These are phyloP conservation scores for Odontophorus gujanensis DNA, from an alignment of 2,113 vertebrate species.

Conservation along the genomic window DNA sequence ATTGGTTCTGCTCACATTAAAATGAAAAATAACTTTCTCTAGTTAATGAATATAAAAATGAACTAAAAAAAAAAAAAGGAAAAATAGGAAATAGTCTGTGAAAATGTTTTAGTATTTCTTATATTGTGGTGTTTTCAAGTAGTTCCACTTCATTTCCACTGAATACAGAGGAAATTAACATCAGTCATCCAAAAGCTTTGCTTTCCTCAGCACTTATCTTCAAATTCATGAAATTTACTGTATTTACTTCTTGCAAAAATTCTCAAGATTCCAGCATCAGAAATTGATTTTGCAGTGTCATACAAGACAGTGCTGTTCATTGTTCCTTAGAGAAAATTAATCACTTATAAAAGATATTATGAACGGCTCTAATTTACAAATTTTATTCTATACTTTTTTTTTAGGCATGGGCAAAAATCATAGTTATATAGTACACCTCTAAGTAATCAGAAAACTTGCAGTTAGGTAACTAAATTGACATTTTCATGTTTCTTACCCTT, in stretches of 20 bases:
- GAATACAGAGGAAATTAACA: not conserved
- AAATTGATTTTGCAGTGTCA: not conserved
- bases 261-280: not conserved
- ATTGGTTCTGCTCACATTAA: not conserved
- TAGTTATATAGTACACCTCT: not conserved
- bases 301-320: not conserved
- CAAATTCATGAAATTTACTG: not conserved
- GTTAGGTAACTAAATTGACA: not conserved
- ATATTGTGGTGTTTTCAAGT: not conserved
- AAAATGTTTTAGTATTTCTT: not conserved
- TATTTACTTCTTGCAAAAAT: not conserved
- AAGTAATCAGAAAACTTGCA: not conserved
- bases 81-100: not conserved
- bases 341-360: not conserved
- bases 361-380: not conserved
- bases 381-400: not conserved
- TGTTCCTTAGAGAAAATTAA: slow-evolving; percentile 24
- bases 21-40: not conserved
- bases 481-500: not conserved
- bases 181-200: not conserved
- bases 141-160: not conserved
- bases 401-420: not conserved
- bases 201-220: not conserved
- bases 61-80: not conserved
- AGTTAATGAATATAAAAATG: not conserved